Conservation (phyloP, 2,888 invertebrate species). For the Chrysina gloriosa region DNA sequence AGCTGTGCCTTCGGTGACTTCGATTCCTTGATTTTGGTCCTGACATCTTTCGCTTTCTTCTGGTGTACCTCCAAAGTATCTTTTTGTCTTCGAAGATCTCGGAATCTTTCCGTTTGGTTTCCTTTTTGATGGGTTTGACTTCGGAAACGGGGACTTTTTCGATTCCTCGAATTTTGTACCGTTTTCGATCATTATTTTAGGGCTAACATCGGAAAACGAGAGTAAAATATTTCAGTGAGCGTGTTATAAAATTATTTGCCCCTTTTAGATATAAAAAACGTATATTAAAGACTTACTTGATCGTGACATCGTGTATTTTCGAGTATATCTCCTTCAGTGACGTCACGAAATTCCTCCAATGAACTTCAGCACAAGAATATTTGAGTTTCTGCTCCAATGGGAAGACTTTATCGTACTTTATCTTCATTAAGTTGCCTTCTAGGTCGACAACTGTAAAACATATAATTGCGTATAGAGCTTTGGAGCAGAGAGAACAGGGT, state of each 20-base stretch:
- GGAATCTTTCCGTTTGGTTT: conserved; percentile 50
- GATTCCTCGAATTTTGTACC: conserved; percentile 55
- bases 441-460: conserved; percentile 70
- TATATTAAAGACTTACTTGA: conserved; percentile 33
- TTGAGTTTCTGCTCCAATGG: conserved; percentile 60
- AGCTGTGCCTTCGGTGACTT: conserved; percentile 5
- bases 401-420: conserved; percentile 66
- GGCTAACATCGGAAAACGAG: no score
- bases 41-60: conserved; percentile 10
- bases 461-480: no score
- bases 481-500: no score
- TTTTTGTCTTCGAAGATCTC: conserved; percentile 50
- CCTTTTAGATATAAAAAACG: no score
- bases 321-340: conserved; percentile 58
- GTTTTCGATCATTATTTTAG: conserved; percentile 63
- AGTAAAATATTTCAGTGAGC: conserved; percentile 37
- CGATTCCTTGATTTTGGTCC: conserved; percentile 12
- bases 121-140: conserved; percentile 60
- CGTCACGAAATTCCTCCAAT: conserved; percentile 59
- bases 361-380: conserved; percentile 57
- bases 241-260: not conserved
- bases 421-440: conserved; percentile 69
- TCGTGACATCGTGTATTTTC: conserved; percentile 55
- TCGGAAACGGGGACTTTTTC: conserved; percentile 52
- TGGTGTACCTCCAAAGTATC: conserved; percentile 58